Evolutionary conservation across 2,888 invertebrate genomes (phyloP), one percentile per base, ranked within the genome.

Genomic region (Drosophila ezoana): DNA sequence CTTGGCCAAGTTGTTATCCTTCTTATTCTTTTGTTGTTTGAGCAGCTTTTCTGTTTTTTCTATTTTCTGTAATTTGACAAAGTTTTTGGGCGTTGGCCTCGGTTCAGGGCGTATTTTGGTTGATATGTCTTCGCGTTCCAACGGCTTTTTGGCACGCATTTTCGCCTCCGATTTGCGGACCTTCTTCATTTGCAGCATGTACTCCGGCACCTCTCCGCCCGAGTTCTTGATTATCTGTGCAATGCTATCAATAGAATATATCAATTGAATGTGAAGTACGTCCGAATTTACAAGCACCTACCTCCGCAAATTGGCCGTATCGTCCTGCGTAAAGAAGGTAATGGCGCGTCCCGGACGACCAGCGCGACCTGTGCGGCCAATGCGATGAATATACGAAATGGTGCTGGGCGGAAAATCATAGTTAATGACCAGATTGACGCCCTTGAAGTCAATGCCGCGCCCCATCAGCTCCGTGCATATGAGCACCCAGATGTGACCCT

Each of bases 381-480:
- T 95, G 68, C 98, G 94, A 93, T 98, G 98, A 85, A 98, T 96
- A 89, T 98, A 98, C 0, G 97, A 95, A 83, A 98, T 97, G 62
- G 96, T 95, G 1, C 96, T 95, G 0, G 96, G 95, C 16, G 99
- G 99, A 92, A 99, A 98, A 93, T 99, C 99, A 91, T 98, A 99
- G 93, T 99, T 99, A 76, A 99, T 94, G 33, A 99, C 98, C 32
- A 99, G 93, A 93, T 98, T 98, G 48, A 99, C 98, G 1, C 98
- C 98, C 87, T 97, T 97, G 92, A 99, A 98, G 93, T 99, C 99
- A 72, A 99, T 96, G 75, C 99, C 99, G 76, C 99, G 95, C 0
- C 98, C 97, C 97, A 99, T 96, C 76, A 99, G 93, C 92, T 99
- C 99, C 0, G 99, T 99, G 92, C 98, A 99, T 79, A 99, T 97